Percentiles rank a stretch among this genome's conserved stretches.
Conservation (phyloP, 2,113 vertebrate genomes). For the Zosterops japonicus region DNA sequence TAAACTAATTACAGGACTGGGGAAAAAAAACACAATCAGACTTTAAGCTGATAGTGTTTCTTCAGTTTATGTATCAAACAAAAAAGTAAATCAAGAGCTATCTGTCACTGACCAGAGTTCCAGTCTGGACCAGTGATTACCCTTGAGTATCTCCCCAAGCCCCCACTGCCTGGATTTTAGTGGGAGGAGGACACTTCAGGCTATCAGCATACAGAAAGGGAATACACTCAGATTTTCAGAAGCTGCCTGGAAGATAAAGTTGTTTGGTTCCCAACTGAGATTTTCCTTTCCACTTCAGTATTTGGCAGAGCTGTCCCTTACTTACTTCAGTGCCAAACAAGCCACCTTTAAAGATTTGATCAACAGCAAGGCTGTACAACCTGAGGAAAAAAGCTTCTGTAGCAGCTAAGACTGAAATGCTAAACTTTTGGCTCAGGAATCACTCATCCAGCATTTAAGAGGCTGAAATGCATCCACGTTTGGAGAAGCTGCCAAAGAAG, state of each 20-base stretch:
- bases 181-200: background rate
- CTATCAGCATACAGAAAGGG: background rate
- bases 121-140: background rate
- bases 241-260: background rate
- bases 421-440: slow-evolving; percentile 3
- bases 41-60: background rate
- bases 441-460: background rate
- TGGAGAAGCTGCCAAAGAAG: slow-evolving; percentile 4
- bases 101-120: background rate
- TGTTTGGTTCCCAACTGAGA: background rate
- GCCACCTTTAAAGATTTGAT: background rate
- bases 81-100: background rate
- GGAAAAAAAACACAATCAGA: background rate
- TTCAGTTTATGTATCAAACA: background rate
- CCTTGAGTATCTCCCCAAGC: background rate
- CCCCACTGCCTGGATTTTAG: background rate
- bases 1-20: background rate
- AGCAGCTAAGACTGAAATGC: background rate
- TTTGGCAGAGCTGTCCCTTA: background rate
- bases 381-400: slow-evolving; percentile 6
- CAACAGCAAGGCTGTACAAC: background rate
- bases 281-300: background rate
- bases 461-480: background rate
- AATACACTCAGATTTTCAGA: background rate
- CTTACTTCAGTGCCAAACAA: background rate